Base-by-base conservation (phyloP, 2,888 invertebrate species). In the Pachydiplax longipennis region DNA sequence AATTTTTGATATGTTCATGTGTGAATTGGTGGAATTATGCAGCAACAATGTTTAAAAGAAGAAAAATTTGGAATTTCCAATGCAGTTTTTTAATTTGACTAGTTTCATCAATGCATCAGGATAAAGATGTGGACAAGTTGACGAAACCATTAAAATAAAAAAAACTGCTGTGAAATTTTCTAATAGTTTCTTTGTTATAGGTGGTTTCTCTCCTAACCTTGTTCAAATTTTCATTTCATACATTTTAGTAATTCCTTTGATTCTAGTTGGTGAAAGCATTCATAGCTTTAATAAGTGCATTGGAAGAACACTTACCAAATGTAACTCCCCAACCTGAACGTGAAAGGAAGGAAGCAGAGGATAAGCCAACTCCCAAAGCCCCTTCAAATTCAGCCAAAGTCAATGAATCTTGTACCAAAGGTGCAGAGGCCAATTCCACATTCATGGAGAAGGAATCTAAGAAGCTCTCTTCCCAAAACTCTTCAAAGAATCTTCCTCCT, bases 251-350 rank as follows among this genome's bases (percentile, higher is more conserved):
- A 15, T 53, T 18, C 40, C 22, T 87, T 40, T 87, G 4, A 61
- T 37, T 87, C 22, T 61, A 87, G 87, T 87, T 87, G 87, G 87
- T 87, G 35, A 87, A 87, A 40, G 87, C 87, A 61, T 87, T 87
- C 35, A 87, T 87, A 35, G 87, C 87, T 87, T 61, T 87, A 18
- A 87, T 87, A 37, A 87, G 87, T 65, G 87, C 87, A 61, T 87
- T 87, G 65, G 87, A 87, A 65, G 87, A 87, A 87, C 87, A 87
- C 37, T 87, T 87, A 37, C 87, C 87, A 37, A 87, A 87, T 87
- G 87, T 87, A n/a, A 65, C 35, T 37, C 87, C 87, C n/a, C 37
- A 61, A 37, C 61, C 58, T 61, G 87, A 37, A 18, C 58, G n/a
- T 61, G 87, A 87, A 61, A 61, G 61, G n/a, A 87, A 65, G 37